A percentile compares a stretch with the other conserved stretches of the same genome.
Evolutionary conservation across 2,797 vertebrate genomes (phyloP).

Genomic region (Phataginus tricuspis): DNA sequence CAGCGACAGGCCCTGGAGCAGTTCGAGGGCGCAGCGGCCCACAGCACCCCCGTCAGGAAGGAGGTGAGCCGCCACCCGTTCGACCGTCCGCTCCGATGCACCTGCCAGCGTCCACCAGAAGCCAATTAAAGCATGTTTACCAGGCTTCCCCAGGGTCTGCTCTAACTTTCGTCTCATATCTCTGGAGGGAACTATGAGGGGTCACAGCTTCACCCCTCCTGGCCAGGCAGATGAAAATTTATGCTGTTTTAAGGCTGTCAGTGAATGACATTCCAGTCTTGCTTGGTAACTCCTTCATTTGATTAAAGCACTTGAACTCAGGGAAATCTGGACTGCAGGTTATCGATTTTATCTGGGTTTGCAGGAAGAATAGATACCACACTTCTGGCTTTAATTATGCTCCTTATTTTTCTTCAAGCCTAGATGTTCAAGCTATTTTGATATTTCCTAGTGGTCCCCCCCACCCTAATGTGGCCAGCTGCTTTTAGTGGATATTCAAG

Average conservation of each 20-base stretch:
- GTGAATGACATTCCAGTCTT: background rate
- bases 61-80: slow-evolving; percentile 84
- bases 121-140: background rate
- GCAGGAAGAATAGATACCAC: background rate
- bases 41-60: slow-evolving; percentile 92
- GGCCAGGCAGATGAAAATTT: background rate
- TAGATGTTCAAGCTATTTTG: background rate
- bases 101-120: background rate
- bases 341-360: background rate
- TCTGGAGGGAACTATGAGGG: background rate
- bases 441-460: background rate
- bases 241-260: background rate
- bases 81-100: accelerated
- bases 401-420: background rate
- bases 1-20: slow-evolving; percentile 83
- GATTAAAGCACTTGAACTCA: background rate
- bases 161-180: background rate
- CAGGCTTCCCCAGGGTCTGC: background rate
- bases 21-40: slow-evolving; percentile 89
- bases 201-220: background rate
- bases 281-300: background rate
- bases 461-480: background rate
- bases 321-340: background rate
- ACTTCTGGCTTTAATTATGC: background rate
- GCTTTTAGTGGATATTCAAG: background rate